Evolutionary conservation across 2,113 vertebrate species (phyloP), one percentile per base, ranked within the genome.

Genomic region (Oxyruncus cristatus): DNA sequence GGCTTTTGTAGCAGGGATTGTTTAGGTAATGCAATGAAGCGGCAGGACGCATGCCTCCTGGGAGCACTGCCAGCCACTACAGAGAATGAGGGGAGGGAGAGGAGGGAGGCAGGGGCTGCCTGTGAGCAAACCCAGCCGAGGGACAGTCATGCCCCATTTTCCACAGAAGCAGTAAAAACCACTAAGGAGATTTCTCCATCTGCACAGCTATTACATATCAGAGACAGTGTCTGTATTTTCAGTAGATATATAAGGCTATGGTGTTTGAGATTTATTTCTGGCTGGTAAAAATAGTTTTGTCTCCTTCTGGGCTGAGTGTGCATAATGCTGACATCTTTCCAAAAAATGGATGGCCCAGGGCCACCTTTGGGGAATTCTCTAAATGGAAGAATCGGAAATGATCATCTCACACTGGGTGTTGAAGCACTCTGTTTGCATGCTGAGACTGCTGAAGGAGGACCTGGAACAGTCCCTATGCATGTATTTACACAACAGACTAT

Each of bases 211-310:
- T 94, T 97, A 79, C 80, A 46, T 72, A 97, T 94, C 86, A 90
- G 96, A 97, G 91, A 71, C 78, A 65, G 42, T 58, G 74, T 65
- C 88, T 96, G 86, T 47, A 28, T 97, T 97, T 97, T 92, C 96
- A 90, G 92, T 92, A 87, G 81, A 95, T 94, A 92, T 83, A 59
- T 42, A 79, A 90, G 92, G 21, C 44, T 56, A 39, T 67, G 49
- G 42, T 65, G 67, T 62, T 79, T 76, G 85, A 92, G 62, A 89
- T 92, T 93, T 85, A 74, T 92, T 94, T 92, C 84, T 88, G 85
- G 55, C 44, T 86, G 59, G 23, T 76, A 93, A 85, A 94, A 95
- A 78, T 62, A 95, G 32, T 71, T 86, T 85, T 85, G 50, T 83
- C 74, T 89, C 75, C 58, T 93, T 88, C 91, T 66, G 73, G 49